phyloP scores from a whole-genome alignment of 2,113 vertebrate genomes.

The Progne subis region DNA sequence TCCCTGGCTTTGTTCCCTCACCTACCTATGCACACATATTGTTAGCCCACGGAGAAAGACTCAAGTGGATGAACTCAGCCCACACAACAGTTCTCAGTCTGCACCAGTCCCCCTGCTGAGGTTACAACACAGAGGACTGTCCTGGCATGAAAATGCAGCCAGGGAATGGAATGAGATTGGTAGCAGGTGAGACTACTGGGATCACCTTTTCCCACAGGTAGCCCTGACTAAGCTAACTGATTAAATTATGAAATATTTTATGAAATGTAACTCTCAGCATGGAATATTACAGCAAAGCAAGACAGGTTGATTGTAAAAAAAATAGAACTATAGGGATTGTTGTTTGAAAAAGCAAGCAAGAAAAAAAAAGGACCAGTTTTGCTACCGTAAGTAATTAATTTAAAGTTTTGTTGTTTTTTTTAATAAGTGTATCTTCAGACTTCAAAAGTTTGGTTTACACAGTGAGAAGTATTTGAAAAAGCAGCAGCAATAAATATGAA shows the following conservation, averaged over 20 bases:
- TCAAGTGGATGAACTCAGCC: background rate
- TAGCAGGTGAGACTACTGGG: background rate
- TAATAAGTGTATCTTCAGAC: background rate
- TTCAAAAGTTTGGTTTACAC: background rate
- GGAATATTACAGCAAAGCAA: background rate
- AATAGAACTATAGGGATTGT: background rate
- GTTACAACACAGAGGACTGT: background rate
- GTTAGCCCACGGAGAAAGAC: background rate
- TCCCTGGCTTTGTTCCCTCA: background rate
- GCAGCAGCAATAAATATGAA: background rate
- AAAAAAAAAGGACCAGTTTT: background rate
- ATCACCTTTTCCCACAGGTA: background rate
- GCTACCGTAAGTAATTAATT: background rate
- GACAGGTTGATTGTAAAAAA: background rate
- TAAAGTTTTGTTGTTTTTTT: background rate
- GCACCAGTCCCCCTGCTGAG: background rate
- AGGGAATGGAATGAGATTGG: background rate
- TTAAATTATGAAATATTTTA: background rate
- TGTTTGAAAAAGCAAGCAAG: background rate
- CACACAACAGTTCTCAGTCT: background rate
- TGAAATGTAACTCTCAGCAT: background rate
- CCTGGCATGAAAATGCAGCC: background rate
- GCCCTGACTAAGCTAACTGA: background rate
- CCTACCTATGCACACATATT: background rate
- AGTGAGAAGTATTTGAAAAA: background rate